Conservation (phyloP, 1,140 invertebrate genomes). For the Bombus waltoni region DNA sequence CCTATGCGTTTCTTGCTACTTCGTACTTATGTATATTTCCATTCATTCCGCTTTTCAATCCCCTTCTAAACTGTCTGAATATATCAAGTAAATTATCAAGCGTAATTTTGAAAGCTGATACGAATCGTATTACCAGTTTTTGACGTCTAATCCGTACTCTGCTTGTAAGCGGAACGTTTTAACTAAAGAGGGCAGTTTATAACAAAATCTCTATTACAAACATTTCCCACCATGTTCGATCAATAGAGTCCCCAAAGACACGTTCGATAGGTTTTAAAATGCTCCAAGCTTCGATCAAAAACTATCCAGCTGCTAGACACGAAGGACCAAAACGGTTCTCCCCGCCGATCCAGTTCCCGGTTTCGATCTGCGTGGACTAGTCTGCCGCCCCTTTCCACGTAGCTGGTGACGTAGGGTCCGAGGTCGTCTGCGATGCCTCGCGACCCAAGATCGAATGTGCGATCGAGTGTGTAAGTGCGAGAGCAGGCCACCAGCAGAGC, state of each 20-base stretch:
- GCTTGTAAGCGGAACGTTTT: too few species aligned
- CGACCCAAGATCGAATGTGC: slow-evolving; percentile 81
- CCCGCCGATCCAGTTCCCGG: slow-evolving; percentile 32
- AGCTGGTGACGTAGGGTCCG: slow-evolving; percentile 67
- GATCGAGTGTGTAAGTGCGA: slow-evolving; percentile 83
- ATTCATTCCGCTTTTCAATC: too few species aligned
- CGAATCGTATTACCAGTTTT: too few species aligned
- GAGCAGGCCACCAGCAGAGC: slow-evolving; percentile 82
- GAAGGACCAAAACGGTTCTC: neutral
- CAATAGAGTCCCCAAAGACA: neutral
- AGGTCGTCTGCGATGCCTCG: slow-evolving; percentile 70
- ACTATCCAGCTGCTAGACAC: neutral
- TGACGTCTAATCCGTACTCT: too few species aligned
- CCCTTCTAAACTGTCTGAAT: too few species aligned
- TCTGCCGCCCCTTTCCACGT: slow-evolving; percentile 58
- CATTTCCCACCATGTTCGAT: neutral
- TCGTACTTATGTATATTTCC: neutral
- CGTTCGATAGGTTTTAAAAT: too few species aligned
- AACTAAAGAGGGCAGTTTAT: too few species aligned
- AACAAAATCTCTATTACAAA: too few species aligned
- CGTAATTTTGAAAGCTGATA: too few species aligned
- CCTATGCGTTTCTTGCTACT: neutral
- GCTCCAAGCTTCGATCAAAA: neutral
- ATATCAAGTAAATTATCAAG: too few species aligned
- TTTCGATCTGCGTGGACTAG: slow-evolving; percentile 34